phyloP scores from a whole-genome alignment of 2,888 invertebrate genomes.

The Salpingus planirostris region DNA sequence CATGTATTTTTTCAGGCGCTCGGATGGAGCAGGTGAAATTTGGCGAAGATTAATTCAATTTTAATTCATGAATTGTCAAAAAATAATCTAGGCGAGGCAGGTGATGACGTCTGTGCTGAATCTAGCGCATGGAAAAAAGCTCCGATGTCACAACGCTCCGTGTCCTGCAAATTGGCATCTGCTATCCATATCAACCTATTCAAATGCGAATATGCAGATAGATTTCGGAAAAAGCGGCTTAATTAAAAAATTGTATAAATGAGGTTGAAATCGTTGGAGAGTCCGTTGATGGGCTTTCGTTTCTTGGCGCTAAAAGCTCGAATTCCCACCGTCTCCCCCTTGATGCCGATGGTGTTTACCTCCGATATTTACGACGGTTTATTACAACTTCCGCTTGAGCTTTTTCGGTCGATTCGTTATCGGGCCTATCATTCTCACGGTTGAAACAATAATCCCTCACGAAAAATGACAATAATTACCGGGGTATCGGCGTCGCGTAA shows the following conservation, averaged over 20 bases:
- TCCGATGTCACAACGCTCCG: background rate
- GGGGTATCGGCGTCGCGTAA: slow-evolving; percentile 5
- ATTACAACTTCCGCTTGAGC: background rate
- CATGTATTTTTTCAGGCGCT: no score
- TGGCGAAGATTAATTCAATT: slow-evolving; percentile 16
- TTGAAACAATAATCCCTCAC: slow-evolving; percentile 3
- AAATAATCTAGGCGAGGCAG: slow-evolving; percentile 14
- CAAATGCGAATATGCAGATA: no score
- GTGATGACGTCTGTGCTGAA: background rate
- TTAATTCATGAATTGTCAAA: slow-evolving; percentile 17
- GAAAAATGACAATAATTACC: no score
- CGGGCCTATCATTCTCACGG: slow-evolving; percentile 15
- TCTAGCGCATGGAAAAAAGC: background rate
- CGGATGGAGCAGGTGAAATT: no score
- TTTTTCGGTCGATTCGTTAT: slow-evolving; percentile 17
- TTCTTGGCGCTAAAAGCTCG: background rate
- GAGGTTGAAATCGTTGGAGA: no score
- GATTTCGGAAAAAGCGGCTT: no score
- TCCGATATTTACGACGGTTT: no score
- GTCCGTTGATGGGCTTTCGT: background rate
- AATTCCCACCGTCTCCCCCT: background rate
- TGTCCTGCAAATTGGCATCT: background rate
- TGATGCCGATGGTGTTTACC: background rate
- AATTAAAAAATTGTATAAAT: no score
- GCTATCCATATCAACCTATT: no score